Base-by-base conservation (phyloP, 2,113 vertebrate species). In the Engraulis encrasicolus region DNA sequence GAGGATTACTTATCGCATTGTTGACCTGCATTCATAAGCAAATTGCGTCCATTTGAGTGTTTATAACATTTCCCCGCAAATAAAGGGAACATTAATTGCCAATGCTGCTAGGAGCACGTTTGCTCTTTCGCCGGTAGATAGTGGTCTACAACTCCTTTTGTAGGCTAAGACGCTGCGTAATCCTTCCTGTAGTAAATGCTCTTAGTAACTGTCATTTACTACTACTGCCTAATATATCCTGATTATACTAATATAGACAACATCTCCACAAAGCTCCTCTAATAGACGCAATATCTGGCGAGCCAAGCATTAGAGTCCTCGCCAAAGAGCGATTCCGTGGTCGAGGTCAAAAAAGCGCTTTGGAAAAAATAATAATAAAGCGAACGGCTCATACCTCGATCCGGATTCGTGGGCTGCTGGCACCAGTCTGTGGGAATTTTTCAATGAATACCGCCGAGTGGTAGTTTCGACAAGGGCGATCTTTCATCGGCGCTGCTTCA, bases 361-460 rank as follows among this genome's bases (percentile, higher is more conserved):
- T 5, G 58, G 7, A 34, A 74, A 74, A 34, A n/a, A n/a, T n/a
- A n/a, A n/a, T n/a, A n/a, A 74, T 74, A 31, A 34, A 74, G 31
- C 31, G 9, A 74, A 15, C 66, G 9, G 14, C 31, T 74, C 66
- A 74, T 74, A 74, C 66, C 66, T 31, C 31, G n/a, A 74, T 74
- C 27, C 2, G 66, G 66, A 74, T 74, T 27, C 66, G 66, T 74
- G 66, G 2, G 23, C 66, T n/a, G n/a, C n/a, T 74, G 27, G 34
- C 27, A 74, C 27, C 23, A 74, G 66, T 74, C 66, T 74, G 27
- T 31, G 66, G 15, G 66, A 34, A 74, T 74, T 74, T 74, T 74
- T 74, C 66, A 74, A 74, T 74, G 66, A 74, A 74, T 74, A 11
- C 66, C 66, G 27, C 66, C 66, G 66, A 34, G 31, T 74, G 66